These are phyloP conservation scores for Podarcis lilfordi DNA, from an alignment of 2,797 vertebrate genomes.

Conservation along the genomic window DNA sequence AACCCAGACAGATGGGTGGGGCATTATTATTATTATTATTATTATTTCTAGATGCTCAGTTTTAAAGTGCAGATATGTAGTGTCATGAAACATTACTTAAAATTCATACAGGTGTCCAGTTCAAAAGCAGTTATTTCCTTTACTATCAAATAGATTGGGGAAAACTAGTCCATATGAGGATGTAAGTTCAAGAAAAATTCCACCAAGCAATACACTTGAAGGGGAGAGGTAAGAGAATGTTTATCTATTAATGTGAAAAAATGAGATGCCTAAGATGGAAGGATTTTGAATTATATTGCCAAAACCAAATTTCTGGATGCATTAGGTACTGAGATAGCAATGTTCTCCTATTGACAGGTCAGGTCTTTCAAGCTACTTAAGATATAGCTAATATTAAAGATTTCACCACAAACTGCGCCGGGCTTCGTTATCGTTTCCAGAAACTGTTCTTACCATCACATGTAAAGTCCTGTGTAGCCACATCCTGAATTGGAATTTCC, in stretches of 20 bases:
- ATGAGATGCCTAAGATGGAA: constrained; percentile 18
- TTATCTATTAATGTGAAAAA: not conserved
- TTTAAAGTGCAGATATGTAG: not conserved
- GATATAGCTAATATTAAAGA: not conserved
- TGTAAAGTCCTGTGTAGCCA: constrained; percentile 94
- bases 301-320: not conserved
- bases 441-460: constrained; percentile 87
- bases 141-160: not conserved
- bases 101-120: not conserved
- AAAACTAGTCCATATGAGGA: not conserved
- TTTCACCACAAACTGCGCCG: not conserved
- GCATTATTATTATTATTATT: no score
- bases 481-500: constrained; percentile 98
- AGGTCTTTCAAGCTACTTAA: not conserved
- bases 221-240: not conserved
- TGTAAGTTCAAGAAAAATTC: not conserved
- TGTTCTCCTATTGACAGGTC: not conserved
- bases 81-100: not conserved
- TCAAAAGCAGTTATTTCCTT: not conserved
- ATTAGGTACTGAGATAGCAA: not conserved
- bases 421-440: fast-evolving
- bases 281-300: not conserved
- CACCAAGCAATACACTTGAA: not conserved
- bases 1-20: no score
- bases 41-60: not conserved